A percentile compares a stretch with the other conserved stretches of the same genome.
Evolutionary conservation across 2,797 vertebrate species (phyloP).

Genomic region (Bufotes viridis): DNA sequence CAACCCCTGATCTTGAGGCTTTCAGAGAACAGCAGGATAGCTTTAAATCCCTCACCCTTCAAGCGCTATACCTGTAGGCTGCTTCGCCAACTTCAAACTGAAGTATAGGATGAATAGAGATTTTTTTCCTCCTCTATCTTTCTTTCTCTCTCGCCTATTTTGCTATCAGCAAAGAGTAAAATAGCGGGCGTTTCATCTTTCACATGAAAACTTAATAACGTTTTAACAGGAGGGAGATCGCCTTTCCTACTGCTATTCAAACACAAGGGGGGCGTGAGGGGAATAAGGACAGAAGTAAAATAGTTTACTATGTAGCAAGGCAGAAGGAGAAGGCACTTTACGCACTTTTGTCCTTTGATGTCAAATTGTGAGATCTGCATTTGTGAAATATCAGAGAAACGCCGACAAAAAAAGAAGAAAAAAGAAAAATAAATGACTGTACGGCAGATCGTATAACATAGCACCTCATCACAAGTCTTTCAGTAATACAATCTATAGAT

Average conservation of each 20-base stretch:
- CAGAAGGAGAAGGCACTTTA: conserved; percentile 47
- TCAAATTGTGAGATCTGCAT: conserved; percentile 32
- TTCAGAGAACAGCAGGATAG: not conserved
- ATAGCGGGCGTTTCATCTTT: conserved; percentile 60
- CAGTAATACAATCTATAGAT: conserved; percentile 60
- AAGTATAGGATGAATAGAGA: conserved; percentile 47
- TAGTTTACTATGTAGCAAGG: conserved; percentile 55
- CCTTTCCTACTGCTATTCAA: conserved; percentile 59
- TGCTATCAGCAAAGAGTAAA: conserved; percentile 60
- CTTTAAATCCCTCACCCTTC: conserved; percentile 42
- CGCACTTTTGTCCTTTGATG: conserved; percentile 56
- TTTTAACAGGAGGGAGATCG: conserved; percentile 59
- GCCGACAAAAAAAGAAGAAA: conserved; percentile 39
- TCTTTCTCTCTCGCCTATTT: conserved; percentile 52
- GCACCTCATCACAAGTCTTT: conserved; percentile 51
- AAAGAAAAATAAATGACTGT: conserved; percentile 32
- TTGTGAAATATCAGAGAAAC: conserved; percentile 48
- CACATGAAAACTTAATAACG: conserved; percentile 63
- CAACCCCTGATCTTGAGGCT: conserved; percentile 17
- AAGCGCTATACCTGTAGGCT: conserved; percentile 48
- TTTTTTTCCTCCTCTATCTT: conserved; percentile 41
- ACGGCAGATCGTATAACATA: conserved; percentile 50
- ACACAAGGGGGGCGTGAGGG: conserved; percentile 47
- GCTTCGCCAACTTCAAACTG: conserved; percentile 50
- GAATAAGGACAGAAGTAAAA: conserved; percentile 53